A percentile compares a stretch with the other conserved stretches of the same genome.
These are phyloP conservation scores for Ooceraea biroi DNA, from an alignment of 1,140 invertebrate species.

Conservation along the genomic window DNA sequence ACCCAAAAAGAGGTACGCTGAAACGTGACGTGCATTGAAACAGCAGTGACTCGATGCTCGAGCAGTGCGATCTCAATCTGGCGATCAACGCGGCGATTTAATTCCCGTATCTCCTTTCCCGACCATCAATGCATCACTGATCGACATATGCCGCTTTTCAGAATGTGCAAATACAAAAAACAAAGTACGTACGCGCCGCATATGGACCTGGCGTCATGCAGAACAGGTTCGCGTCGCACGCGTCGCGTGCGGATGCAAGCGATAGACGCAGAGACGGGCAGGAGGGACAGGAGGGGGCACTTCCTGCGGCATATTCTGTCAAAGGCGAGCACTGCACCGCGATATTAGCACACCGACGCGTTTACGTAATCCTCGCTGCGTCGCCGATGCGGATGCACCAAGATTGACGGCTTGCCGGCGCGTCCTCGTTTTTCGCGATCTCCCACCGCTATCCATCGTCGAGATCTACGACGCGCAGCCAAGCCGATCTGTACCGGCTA, in stretches of 20 bases:
- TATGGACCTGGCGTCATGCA: neutral
- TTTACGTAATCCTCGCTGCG: slow-evolving; percentile 56
- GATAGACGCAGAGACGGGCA: no score
- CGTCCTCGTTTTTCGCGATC: slow-evolving; percentile 47
- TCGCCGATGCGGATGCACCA: slow-evolving; percentile 12
- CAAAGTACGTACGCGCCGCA: no score
- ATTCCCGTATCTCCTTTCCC: no score
- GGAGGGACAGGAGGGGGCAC: slow-evolving; percentile 9
- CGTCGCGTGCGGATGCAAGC: neutral
- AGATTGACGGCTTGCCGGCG: slow-evolving; percentile 7
- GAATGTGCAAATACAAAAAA: neutral
- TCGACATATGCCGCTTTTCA: neutral
- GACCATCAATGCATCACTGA: no score
- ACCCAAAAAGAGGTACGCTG: neutral
- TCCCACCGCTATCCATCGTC: slow-evolving; percentile 57
- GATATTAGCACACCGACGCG: slow-evolving; percentile 55
- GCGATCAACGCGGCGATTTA: no score
- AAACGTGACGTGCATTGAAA: no score
- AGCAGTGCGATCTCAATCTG: no score
- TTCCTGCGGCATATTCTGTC: slow-evolving; percentile 49
- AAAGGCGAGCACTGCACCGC: slow-evolving; percentile 24
- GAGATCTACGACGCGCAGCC: neutral
- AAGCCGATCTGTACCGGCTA: neutral
- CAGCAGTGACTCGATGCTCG: no score
- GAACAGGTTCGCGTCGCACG: slow-evolving; percentile 3